Evolutionary conservation across 2,888 invertebrate genomes (phyloP).

Genomic region (Euclidia mi): DNA sequence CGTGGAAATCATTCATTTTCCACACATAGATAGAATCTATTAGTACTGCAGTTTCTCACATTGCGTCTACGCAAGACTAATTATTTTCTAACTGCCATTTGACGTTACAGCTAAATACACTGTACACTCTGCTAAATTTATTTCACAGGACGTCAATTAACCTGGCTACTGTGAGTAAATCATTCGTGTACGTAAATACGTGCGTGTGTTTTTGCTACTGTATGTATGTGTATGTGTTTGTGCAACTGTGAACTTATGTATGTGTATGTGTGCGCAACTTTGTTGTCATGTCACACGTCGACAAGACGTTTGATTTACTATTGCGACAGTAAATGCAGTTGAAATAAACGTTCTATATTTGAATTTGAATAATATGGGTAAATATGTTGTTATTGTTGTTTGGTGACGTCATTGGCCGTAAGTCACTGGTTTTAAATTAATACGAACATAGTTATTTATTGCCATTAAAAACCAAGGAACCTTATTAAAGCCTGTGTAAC

Average conservation of each 20-base stretch:
- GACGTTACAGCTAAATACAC: slow-evolving; percentile 62
- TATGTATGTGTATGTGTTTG: slow-evolving; percentile 27
- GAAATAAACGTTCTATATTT: slow-evolving; percentile 8
- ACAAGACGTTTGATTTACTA: slow-evolving; percentile 70
- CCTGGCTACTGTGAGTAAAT: slow-evolving; percentile 67
- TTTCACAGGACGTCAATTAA: slow-evolving; percentile 73
- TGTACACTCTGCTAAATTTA: slow-evolving; percentile 69
- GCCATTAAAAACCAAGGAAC: too few relatives aligned
- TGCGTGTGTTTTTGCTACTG: slow-evolving; percentile 22
- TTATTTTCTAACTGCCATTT: slow-evolving; percentile 64
- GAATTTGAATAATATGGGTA: neutral
- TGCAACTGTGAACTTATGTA: slow-evolving; percentile 35
- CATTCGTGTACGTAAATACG: slow-evolving; percentile 55
- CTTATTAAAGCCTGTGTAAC: too few relatives aligned
- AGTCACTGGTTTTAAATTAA: too few relatives aligned
- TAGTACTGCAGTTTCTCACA: slow-evolving; percentile 28
- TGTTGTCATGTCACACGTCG: slow-evolving; percentile 60
- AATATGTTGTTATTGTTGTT: too few relatives aligned
- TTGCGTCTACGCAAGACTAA: slow-evolving; percentile 56
- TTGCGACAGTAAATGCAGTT: slow-evolving; percentile 40
- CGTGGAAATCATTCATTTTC: slow-evolving; percentile 28
- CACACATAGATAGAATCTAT: slow-evolving; percentile 35
- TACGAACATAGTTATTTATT: too few relatives aligned
- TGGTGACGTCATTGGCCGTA: too few relatives aligned
- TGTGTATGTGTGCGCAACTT: slow-evolving; percentile 45